Percentiles rank a stretch among this genome's conserved stretches.
Evolutionary conservation across 2,888 invertebrate species (phyloP).

Genomic region (Mayetiola destructor): DNA sequence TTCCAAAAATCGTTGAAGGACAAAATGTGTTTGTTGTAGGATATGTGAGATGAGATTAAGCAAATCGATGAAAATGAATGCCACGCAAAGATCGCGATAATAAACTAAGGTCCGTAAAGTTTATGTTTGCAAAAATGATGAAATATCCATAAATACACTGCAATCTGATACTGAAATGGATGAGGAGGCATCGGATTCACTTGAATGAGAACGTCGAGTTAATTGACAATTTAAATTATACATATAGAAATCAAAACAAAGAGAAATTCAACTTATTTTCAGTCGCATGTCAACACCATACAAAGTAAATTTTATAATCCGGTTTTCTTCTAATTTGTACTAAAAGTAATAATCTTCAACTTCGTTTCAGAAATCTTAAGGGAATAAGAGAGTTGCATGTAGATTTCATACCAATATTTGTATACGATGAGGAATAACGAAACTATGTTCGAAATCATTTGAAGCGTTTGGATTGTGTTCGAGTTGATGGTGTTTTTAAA

Average conservation of each 20-base stretch:
- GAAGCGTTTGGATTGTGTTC: background rate
- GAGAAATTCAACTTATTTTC: background rate
- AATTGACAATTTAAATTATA: background rate
- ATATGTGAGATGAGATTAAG: too few relatives aligned
- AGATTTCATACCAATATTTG: background rate
- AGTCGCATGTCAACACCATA: background rate
- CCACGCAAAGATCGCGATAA: background rate
- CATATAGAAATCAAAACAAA: background rate
- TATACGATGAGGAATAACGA: background rate
- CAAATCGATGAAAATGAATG: background rate
- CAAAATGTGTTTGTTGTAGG: too few relatives aligned
- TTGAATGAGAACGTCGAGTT: too few relatives aligned
- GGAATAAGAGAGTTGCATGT: background rate
- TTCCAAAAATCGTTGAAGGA: too few relatives aligned
- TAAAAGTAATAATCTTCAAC: background rate
- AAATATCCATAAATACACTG: background rate
- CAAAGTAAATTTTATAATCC: background rate
- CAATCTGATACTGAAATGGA: background rate
- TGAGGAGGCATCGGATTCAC: background rate
- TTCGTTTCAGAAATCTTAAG: background rate
- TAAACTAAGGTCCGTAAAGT: background rate
- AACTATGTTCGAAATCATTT: background rate
- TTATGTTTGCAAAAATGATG: background rate
- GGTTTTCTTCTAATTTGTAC: background rate
- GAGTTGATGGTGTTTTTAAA: background rate